Percentiles rank a stretch among this genome's conserved stretches.
Conservation (phyloP, 2,113 vertebrate genomes). For the Burhinus oedicnemus region DNA sequence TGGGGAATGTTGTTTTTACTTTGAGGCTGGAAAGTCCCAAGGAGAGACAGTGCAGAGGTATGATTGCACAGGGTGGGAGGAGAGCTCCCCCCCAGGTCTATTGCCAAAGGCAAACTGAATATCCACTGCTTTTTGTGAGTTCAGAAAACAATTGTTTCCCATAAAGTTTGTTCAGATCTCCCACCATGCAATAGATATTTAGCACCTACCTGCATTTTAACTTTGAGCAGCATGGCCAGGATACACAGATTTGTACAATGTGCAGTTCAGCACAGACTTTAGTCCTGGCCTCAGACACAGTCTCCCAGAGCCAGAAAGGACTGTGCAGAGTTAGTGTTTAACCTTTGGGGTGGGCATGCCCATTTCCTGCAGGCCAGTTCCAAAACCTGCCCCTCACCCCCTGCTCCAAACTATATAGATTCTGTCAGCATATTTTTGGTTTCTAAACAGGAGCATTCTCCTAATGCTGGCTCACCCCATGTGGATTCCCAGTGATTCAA, state of each 20-base stretch:
- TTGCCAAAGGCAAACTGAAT: neutral
- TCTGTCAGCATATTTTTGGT: neutral
- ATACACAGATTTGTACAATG: neutral
- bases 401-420: neutral
- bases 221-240: neutral
- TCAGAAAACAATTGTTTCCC: neutral
- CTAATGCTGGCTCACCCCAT: neutral
- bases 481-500: neutral
- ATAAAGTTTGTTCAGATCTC: neutral
- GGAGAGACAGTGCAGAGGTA: neutral
- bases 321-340: neutral
- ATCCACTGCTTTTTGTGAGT: neutral
- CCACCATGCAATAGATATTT: neutral
- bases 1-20: neutral
- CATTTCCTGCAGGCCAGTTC: neutral
- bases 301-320: neutral
- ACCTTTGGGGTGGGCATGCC: neutral
- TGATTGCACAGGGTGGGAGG: neutral
- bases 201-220: neutral
- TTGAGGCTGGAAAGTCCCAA: neutral
- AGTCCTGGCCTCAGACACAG: neutral
- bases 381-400: neutral
- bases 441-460: neutral
- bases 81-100: neutral
- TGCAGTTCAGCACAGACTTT: neutral